A percentile compares a stretch with the other conserved stretches of the same genome.
These are phyloP conservation scores for Vidua macroura DNA, from an alignment of 2,113 vertebrate genomes.

Conservation along the genomic window DNA sequence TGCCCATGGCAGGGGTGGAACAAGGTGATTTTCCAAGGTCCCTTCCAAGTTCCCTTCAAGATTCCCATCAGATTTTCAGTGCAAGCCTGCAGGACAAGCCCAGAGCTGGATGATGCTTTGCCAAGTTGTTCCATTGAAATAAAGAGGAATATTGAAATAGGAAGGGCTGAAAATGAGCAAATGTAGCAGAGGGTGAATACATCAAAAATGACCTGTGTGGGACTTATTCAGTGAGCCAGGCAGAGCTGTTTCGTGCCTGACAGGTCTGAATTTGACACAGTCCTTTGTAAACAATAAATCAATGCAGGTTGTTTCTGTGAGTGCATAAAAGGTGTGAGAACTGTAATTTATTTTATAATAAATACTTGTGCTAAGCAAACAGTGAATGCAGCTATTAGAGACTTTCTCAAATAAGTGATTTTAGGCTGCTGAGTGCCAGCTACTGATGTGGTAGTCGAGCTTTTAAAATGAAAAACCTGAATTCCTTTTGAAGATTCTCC, in stretches of 20 bases:
- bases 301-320: constrained; percentile 29
- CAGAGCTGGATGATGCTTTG: neutral
- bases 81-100: neutral
- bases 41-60: neutral
- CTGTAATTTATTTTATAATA: constrained; percentile 65
- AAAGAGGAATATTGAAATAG: neutral
- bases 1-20: neutral
- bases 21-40: neutral
- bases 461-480: constrained; percentile 43
- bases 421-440: constrained; percentile 43
- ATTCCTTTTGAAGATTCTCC: constrained; percentile 50
- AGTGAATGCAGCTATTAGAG: constrained; percentile 45
- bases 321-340: constrained; percentile 61
- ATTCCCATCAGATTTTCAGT: neutral
- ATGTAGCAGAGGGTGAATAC: neutral
- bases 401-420: constrained; percentile 65
- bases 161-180: neutral
- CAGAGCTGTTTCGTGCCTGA: neutral
- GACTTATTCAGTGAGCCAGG: neutral
- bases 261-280: neutral
- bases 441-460: constrained; percentile 24
- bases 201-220: constrained; percentile 15
- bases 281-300: constrained; percentile 48
- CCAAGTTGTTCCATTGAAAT: neutral
- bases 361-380: constrained; percentile 67